Evolutionary conservation across 2,888 invertebrate species (phyloP), one percentile per base, ranked within the genome.

Genomic region (Laspeyria flexula): DNA sequence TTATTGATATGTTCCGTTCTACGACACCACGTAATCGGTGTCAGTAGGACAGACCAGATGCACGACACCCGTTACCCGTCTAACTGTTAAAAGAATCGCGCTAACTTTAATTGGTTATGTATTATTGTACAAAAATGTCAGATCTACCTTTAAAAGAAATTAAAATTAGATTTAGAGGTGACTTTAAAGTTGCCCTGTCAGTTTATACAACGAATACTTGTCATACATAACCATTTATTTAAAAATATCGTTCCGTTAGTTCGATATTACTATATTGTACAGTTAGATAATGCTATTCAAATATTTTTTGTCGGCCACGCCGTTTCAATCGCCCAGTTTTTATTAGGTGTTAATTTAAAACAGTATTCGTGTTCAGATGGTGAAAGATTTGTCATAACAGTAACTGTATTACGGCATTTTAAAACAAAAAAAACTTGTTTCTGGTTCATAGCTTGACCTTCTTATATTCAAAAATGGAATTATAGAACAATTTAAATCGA

Each of bases 21-120:
- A 74, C 65, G 64, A 55, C 69, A 64, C 67, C 65, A 70, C 75
- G 79, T 77, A 78, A 86, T 85, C 81, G 81, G 84, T 90, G 91
- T 90, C 87, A 92, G 88, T 91, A 75, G 88, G 91, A 68, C 87
- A 85, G 71, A 83, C 85, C 81, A 86, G 85, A 84, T 88, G 85
- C 81, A 77, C 79, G 62, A 71, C 73, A 74, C 81, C 87, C 91
- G 91, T 89, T 91, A 91, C 83, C 63, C 67, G 64, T 56, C 78
- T 91, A 91, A 92, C 92, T 87, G 92, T 90, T 86, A 73, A 79
- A 81, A 85, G 83, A 82, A 81, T 84, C 79, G 79, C 72, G 63
- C 68, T 68, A 70, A 65, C 69, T 79, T 79, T 86, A 86, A 85
- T 85, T 86, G 81, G 63, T 25, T 63, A 64, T 64, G 73, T 71